Base-by-base conservation (phyloP, 2,888 invertebrate genomes). In the Neoitamus cyanurus region DNA sequence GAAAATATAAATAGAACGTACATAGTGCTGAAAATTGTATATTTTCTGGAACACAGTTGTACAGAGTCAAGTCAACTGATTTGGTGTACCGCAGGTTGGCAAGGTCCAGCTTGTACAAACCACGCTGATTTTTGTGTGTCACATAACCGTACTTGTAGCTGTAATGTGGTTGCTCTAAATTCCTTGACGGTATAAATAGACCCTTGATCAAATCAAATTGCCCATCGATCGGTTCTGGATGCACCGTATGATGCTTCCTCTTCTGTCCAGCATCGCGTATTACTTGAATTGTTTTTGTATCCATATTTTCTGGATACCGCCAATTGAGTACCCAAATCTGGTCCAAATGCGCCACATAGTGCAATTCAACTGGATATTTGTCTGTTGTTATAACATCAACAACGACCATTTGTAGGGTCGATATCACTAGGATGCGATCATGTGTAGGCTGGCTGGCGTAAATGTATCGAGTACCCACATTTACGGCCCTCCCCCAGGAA, bases 271-370 rank as follows among this genome's bases (percentile, higher is more conserved):
- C 95, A 89, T 95, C 94, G 72, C 95, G 90, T 87, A 95, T 95
- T n/a, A 95, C 93, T 90, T 93, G 90, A 13, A 88, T 83, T 9
- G 86, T 86, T 83, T 87, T 87, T 1, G 77, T 11, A 30, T 85
- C 85, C 3, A 34, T 77, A 75, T 85, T 85, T 25, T 87, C 78
- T 4, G 34, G 28, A 42, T 84, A 84, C 20, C 85, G 85, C 87
- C 86, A 95, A 89, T 95, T 95, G 83, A 95, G 90, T 20, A 95
- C 92, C 95, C 95, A 95, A 1, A 95, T 94, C 90, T 95, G 95
- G 89, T 95, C 95, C 87, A 95, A 90, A 88, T 94, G 94, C 13
- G 93, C 93, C 1, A 95, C 94, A 89, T 95, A 95, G 88, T 93
- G 93, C 70, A 96, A 90, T 86, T 94, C 94, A 28, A 95, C 94